Conservation (phyloP, 2,797 vertebrate species). For the Mallotus villosus region DNA sequence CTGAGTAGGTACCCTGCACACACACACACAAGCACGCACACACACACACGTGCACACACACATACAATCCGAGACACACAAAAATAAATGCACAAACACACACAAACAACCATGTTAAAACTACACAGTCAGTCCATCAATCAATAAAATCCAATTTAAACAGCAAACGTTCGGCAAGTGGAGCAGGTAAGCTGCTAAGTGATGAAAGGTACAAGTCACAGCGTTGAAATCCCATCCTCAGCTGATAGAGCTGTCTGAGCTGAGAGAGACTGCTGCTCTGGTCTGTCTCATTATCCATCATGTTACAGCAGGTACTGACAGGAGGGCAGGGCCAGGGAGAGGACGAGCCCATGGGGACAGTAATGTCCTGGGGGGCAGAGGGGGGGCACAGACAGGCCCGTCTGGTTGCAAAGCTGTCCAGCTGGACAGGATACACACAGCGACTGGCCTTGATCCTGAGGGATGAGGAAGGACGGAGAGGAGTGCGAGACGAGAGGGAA, state of each 20-base stretch:
- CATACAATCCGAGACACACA: slow-evolving; percentile 6
- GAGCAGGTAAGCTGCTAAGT: too few species aligned
- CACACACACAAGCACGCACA: neutral
- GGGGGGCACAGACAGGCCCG: slow-evolving; percentile 70
- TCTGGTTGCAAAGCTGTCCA: slow-evolving; percentile 82
- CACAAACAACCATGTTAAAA: neutral
- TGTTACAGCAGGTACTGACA: slow-evolving; percentile 66
- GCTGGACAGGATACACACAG: slow-evolving; percentile 77
- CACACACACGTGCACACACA: neutral
- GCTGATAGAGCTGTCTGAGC: too few species aligned
- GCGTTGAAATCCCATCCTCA: neutral
- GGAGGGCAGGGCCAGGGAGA: slow-evolving; percentile 74
- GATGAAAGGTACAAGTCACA: too few species aligned
- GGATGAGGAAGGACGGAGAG: neutral
- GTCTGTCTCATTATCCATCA: neutral
- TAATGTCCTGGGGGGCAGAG: slow-evolving; percentile 85
- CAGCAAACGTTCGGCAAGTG: too few species aligned
- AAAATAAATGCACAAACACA: neutral
- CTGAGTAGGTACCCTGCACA: slow-evolving; percentile 79
- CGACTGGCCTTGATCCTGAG: slow-evolving; percentile 74
- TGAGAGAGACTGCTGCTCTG: neutral
- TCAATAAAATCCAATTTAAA: neutral
- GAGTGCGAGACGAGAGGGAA: neutral
- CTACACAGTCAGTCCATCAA: neutral
- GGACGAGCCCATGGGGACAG: slow-evolving; percentile 76